A percentile compares a stretch with the other conserved stretches of the same genome.
These are phyloP conservation scores for Empidonax alnorum DNA, from an alignment of 2,113 vertebrate genomes.

Conservation along the genomic window DNA sequence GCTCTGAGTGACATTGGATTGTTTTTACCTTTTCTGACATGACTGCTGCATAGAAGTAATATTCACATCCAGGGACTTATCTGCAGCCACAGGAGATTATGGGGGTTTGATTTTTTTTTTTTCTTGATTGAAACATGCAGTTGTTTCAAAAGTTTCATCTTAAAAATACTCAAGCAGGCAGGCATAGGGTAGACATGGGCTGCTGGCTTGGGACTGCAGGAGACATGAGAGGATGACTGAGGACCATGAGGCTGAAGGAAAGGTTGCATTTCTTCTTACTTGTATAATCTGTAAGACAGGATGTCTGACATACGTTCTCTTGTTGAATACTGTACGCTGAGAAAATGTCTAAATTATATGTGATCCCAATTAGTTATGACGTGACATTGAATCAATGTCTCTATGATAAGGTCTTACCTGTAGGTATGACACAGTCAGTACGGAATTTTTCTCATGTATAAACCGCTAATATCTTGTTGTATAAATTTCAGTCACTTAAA, in stretches of 20 bases:
- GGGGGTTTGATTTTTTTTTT: rapidly evolving
- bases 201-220: not conserved
- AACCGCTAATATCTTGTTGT: not conserved
- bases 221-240: not conserved
- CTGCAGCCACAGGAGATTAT: not conserved
- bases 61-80: not conserved
- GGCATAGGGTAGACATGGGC: not conserved
- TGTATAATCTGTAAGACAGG: not conserved
- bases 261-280: not conserved
- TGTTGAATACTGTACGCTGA: not conserved
- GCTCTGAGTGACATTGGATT: not conserved
- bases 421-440: not conserved
- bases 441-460: not conserved
- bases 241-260: not conserved
- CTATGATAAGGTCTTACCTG: not conserved
- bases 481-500: not conserved
- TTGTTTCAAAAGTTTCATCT: not conserved
- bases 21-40: not conserved
- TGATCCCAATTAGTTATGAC: not conserved
- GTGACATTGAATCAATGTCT: not conserved
- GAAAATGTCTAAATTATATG: not conserved
- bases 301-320: not conserved
- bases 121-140: not conserved
- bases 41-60: not conserved
- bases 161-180: not conserved